Conservation (phyloP, 35 echinoderm and acorn worm species). For the Amphiura filiformis region DNA sequence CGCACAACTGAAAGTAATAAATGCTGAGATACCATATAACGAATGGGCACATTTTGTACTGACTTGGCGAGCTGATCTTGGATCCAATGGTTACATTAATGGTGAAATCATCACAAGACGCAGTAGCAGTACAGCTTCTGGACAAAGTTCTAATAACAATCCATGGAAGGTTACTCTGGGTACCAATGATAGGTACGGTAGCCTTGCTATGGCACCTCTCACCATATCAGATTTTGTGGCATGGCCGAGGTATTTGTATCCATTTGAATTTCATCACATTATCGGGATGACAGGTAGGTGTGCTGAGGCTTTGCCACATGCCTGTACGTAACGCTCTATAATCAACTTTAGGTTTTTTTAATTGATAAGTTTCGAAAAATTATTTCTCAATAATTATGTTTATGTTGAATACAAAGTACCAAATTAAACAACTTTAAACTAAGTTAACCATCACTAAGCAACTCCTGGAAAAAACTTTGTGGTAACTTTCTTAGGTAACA, state of each 20-base stretch:
- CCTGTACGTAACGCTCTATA: no score
- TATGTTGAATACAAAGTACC: no score
- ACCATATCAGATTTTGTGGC: slow-evolving; percentile 42
- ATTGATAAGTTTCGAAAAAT: no score
- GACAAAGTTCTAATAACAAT: neutral
- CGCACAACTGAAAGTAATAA: neutral
- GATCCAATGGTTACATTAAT: slow-evolving; percentile 21
- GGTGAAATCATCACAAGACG: neutral
- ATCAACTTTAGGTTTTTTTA: no score
- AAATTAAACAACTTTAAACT: no score
- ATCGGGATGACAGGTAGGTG: slow-evolving; percentile 67
- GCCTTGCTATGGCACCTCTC: slow-evolving; percentile 3
- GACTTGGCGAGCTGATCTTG: slow-evolving; percentile 23
- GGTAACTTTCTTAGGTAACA: no score
- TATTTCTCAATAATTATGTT: no score
- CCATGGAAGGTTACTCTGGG: slow-evolving; percentile 8
- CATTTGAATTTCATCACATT: slow-evolving; percentile 50
- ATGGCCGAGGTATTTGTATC: slow-evolving; percentile 54
- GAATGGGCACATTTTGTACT: slow-evolving; percentile 28
- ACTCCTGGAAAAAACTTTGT: no score
- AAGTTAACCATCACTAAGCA: no score
- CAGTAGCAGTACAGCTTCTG: neutral
- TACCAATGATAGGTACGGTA: neutral
- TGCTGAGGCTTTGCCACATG: no score
- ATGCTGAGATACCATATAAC: neutral